These are phyloP conservation scores for Festucalex cinctus DNA, from an alignment of 2,113 vertebrate genomes.

Conservation along the genomic window DNA sequence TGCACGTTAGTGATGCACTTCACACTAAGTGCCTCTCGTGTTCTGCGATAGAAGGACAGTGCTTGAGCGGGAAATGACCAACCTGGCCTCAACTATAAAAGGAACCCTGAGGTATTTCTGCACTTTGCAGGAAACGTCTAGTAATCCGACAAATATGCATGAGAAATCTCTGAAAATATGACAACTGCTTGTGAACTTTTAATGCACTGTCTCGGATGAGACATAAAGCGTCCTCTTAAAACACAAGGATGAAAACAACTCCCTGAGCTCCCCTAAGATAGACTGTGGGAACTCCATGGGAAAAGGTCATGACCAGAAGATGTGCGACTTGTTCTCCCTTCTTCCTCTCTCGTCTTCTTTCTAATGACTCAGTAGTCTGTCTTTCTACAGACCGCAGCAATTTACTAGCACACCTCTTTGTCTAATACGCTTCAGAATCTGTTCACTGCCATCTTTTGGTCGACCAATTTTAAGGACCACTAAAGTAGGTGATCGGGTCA, in stretches of 20 bases:
- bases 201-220: not conserved
- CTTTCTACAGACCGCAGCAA: constrained; percentile 27
- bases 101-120: not conserved
- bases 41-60: constrained; percentile 16
- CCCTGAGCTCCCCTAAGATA: constrained; percentile 21
- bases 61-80: constrained; percentile 34
- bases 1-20: constrained; percentile 29
- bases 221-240: constrained; percentile 1
- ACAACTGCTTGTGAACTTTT: not conserved
- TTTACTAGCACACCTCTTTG: constrained; percentile 14
- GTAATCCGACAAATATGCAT: not conserved
- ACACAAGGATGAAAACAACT: not conserved
- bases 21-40: constrained; percentile 14
- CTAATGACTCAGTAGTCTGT: constrained; percentile 38
- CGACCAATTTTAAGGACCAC: not conserved
- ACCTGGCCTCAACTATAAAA: constrained; percentile 23
- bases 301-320: constrained; percentile 58
- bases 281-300: constrained; percentile 64
- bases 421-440: not conserved
- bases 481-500: not conserved
- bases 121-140: not conserved
- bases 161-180: not conserved
- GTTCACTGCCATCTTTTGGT: not conserved
- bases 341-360: constrained; percentile 26
- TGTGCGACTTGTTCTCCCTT: constrained; percentile 34